These are phyloP conservation scores for Proteles cristata DNA, from an alignment of 2,113 vertebrate genomes.

Conservation along the genomic window DNA sequence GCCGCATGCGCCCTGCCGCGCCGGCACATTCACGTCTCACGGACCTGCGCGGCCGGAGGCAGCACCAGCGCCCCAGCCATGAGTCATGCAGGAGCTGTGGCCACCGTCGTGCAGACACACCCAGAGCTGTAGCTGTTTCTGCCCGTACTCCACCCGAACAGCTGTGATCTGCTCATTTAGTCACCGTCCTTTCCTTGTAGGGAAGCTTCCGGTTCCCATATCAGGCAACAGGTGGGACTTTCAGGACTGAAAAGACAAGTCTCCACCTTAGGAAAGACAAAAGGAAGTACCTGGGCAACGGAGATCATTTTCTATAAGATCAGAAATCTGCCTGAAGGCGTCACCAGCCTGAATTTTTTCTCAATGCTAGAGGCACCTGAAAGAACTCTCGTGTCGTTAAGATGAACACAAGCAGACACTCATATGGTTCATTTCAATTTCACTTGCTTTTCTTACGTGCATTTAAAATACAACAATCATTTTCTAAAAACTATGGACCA, in stretches of 20 bases:
- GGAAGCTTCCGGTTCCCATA: not conserved
- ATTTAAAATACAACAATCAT: not conserved
- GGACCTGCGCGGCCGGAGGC: not conserved
- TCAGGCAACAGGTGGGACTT: not conserved
- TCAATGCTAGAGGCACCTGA: not conserved
- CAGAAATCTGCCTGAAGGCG: not conserved
- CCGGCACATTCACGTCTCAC: not conserved
- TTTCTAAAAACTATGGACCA: not conserved
- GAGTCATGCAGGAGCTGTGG: conserved; percentile 15
- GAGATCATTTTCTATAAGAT: not conserved
- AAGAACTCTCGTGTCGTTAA: not conserved
- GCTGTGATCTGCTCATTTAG: not conserved
- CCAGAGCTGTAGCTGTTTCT: not conserved
- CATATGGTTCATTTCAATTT: not conserved
- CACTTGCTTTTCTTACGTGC: not conserved
- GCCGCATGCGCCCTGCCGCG: no score
- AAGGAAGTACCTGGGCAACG: not conserved
- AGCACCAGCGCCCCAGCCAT: not conserved
- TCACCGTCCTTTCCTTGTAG: not conserved
- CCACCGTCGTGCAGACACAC: not conserved
- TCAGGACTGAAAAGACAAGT: not conserved
- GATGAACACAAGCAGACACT: not conserved
- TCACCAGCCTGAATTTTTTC: not conserved
- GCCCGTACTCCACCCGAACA: not conserved
- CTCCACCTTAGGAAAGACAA: not conserved